Conservation (phyloP, 2,113 vertebrate species). For the Macroglossus sobrinus region DNA sequence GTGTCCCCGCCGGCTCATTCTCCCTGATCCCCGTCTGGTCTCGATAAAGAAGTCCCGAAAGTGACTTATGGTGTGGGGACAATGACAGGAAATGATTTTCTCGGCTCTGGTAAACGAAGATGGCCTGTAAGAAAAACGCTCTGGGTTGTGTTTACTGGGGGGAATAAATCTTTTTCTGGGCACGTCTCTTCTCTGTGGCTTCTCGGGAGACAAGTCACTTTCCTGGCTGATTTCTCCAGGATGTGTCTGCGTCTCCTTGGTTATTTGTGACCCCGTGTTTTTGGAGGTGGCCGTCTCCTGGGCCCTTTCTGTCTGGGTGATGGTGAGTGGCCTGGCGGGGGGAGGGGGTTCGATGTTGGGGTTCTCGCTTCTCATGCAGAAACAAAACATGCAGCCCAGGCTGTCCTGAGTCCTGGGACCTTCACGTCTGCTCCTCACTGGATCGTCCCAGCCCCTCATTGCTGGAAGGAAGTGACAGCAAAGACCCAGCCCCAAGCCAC, state of each 20-base stretch:
- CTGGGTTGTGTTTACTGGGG: not conserved
- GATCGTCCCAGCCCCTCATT: too few relatives aligned
- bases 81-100: conserved; percentile 5
- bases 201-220: not conserved
- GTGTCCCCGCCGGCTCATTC: conserved; percentile 10
- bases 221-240: not conserved
- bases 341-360: rapidly evolving
- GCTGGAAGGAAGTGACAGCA: not conserved
- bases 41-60: not conserved
- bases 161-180: not conserved
- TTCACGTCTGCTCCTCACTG: not conserved
- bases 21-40: not conserved
- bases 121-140: conserved; percentile 11
- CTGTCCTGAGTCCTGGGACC: too few relatives aligned
- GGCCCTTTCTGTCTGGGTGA: not conserved
- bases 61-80: not conserved
- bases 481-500: rapidly evolving
- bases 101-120: not conserved
- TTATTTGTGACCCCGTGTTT: not conserved
- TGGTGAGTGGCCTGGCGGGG: rapidly evolving
- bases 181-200: not conserved
- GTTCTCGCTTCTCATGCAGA: rapidly evolving
- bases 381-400: rapidly evolving
- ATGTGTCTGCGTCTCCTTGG: rapidly evolving
- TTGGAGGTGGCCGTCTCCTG: not conserved